These are phyloP conservation scores for Larimichthys polyactis DNA, from an alignment of 2,113 vertebrate genomes.

Conservation along the genomic window DNA sequence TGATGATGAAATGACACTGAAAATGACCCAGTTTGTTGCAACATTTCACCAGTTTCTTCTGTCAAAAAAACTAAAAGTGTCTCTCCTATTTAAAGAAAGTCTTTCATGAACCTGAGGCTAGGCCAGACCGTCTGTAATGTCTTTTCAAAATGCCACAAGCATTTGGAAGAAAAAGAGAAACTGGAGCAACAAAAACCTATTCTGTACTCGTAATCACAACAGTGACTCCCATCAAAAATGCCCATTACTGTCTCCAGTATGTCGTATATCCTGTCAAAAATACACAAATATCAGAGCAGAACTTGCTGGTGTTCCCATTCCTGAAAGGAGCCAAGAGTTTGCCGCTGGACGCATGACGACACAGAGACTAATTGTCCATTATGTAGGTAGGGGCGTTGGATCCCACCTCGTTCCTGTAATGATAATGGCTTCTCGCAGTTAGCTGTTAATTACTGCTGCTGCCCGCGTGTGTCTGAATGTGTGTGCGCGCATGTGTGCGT, in stretches of 20 bases:
- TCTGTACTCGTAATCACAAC: slow-evolving; percentile 7
- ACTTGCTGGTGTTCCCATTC: neutral
- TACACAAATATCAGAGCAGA: neutral
- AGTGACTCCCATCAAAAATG: neutral
- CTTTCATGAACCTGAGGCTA: neutral
- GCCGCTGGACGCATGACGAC: slow-evolving; percentile 40
- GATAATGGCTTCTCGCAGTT: slow-evolving; percentile 65
- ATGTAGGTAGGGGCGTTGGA: slow-evolving; percentile 63
- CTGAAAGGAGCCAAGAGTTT: slow-evolving; percentile 14
- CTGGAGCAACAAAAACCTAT: neutral
- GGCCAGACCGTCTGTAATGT: neutral
- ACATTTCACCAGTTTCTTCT: neutral
- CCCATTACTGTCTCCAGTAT: neutral
- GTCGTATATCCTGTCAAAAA: neutral
- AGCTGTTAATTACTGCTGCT: slow-evolving; percentile 73
- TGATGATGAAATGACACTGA: neutral
- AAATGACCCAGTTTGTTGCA: neutral
- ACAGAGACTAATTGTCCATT: slow-evolving; percentile 63
- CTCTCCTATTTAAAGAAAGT: neutral
- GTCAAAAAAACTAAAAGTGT: neutral
- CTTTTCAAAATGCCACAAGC: slow-evolving; percentile 2
- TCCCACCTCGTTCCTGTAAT: slow-evolving; percentile 67
- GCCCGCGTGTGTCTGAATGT: slow-evolving; percentile 18
- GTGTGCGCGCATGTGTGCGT: slow-evolving; percentile 7
- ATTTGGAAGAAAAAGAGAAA: neutral